These are phyloP conservation scores for Polyploca ridens DNA, from an alignment of 2,888 invertebrate species.

Conservation along the genomic window DNA sequence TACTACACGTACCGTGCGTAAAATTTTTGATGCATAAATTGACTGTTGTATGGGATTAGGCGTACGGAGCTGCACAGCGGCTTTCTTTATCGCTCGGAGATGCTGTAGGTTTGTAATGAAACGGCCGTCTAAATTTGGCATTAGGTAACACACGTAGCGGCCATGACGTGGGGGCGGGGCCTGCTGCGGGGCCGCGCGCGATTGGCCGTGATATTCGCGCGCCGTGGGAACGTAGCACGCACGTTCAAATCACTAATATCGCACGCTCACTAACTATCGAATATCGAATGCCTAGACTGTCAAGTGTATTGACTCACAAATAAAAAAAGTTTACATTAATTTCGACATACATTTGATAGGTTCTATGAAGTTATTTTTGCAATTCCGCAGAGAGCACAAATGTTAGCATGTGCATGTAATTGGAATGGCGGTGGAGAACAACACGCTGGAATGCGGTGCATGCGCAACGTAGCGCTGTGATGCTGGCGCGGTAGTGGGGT, in stretches of 20 bases:
- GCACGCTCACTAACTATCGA: constrained; percentile 27
- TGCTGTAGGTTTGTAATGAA: constrained; percentile 54
- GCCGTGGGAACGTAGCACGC: constrained; percentile 53
- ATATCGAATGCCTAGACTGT: background rate
- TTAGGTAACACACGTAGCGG: constrained; percentile 70
- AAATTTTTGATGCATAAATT: background rate
- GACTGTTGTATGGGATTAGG: background rate
- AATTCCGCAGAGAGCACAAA: constrained; percentile 37
- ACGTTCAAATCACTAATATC: constrained; percentile 53
- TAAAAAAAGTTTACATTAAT: background rate
- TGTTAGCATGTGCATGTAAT: constrained; percentile 47
- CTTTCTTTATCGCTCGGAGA: constrained; percentile 24
- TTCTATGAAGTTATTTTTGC: constrained; percentile 30
- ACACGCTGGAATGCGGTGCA: constrained; percentile 47
- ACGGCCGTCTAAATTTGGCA: constrained; percentile 75
- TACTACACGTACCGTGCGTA: background rate
- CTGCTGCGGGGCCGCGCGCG: constrained; percentile 55
- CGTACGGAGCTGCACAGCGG: background rate
- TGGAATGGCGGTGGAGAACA: constrained; percentile 37
- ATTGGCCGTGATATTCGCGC: constrained; percentile 73
- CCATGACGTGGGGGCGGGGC: constrained; percentile 79
- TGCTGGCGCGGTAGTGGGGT: constrained; percentile 11
- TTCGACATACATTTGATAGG: constrained; percentile 28
- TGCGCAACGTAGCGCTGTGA: constrained; percentile 27
- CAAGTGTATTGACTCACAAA: background rate